Conservation (phyloP, 1,140 invertebrate species). For the Drosophila lacteicornis region DNA sequence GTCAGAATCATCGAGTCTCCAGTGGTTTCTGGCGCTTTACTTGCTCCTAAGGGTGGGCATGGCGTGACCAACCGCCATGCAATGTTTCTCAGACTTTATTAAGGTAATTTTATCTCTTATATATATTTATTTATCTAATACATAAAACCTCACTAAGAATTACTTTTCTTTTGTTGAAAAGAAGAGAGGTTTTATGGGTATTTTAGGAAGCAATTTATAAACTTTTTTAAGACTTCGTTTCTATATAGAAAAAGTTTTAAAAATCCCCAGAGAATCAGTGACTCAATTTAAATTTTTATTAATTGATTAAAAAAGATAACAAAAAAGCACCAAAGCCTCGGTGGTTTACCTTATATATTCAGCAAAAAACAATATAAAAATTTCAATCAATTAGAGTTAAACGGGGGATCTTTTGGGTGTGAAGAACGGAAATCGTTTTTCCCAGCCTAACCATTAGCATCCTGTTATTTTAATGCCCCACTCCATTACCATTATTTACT, state of each 20-base stretch:
- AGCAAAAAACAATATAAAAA: neutral
- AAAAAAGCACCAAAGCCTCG: neutral
- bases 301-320: neutral
- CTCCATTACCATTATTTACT: conserved; percentile 17
- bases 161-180: neutral
- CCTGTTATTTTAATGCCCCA: conserved; percentile 6
- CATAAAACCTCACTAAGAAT: neutral
- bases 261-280: neutral
- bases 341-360: neutral
- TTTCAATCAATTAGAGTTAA: neutral
- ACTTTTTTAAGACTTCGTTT: neutral
- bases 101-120: conserved; percentile 35
- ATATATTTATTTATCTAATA: neutral
- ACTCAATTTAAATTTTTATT: neutral
- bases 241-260: neutral
- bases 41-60: conserved; percentile 19
- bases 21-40: conserved; percentile 1
- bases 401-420: neutral
- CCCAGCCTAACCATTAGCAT: conserved; percentile 11
- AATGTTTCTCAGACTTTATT: conserved; percentile 12
- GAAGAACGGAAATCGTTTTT: conserved; percentile 10
- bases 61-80: conserved; percentile 39
- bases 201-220: neutral
- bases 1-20: conserved; percentile 24
- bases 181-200: neutral